These are phyloP conservation scores for Athrips mouffetella DNA, from an alignment of 2,888 invertebrate genomes.

Conservation along the genomic window DNA sequence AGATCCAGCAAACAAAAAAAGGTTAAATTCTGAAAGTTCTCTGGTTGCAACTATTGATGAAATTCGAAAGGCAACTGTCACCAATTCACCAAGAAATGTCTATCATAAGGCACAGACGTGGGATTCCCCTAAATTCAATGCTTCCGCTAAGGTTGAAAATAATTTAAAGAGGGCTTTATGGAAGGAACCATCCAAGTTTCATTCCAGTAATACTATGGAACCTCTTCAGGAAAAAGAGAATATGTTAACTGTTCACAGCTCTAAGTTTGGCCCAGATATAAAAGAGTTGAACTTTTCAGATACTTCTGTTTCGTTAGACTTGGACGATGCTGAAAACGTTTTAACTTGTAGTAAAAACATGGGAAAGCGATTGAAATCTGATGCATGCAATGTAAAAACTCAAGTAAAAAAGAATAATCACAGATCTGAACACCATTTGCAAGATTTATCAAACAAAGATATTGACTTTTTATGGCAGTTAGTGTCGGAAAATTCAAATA, in stretches of 20 bases:
- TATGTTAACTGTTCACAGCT: constrained; percentile 42
- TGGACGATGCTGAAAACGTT: constrained; percentile 31
- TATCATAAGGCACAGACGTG: constrained; percentile 74
- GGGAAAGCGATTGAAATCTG: constrained; percentile 46
- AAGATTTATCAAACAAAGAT: constrained; percentile 62
- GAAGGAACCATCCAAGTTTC: constrained; percentile 70
- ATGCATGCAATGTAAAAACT: constrained; percentile 37
- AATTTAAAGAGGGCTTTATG: constrained; percentile 64
- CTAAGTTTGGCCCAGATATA: constrained; percentile 47
- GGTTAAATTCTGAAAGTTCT: constrained; percentile 75
- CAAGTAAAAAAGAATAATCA: constrained; percentile 48
- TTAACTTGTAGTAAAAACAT: constrained; percentile 42
- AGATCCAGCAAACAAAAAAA: constrained; percentile 57
- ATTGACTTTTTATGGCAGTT: constrained; percentile 69
- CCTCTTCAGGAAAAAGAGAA: constrained; percentile 65
- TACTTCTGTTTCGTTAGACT: constrained; percentile 29
- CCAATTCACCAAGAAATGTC: constrained; percentile 77
- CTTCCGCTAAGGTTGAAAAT: constrained; percentile 51
- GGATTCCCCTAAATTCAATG: constrained; percentile 61
- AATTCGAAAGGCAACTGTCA: constrained; percentile 76
- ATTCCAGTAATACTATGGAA: constrained; percentile 65
- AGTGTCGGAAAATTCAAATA: constrained; percentile 62
- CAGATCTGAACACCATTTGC: constrained; percentile 45
- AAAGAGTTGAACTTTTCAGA: constrained; percentile 42
- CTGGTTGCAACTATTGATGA: constrained; percentile 81